Percentiles rank a stretch among this genome's conserved stretches.
These are phyloP conservation scores for Rhimphoctona megacephalus DNA, from an alignment of 2,888 invertebrate genomes.

Conservation along the genomic window DNA sequence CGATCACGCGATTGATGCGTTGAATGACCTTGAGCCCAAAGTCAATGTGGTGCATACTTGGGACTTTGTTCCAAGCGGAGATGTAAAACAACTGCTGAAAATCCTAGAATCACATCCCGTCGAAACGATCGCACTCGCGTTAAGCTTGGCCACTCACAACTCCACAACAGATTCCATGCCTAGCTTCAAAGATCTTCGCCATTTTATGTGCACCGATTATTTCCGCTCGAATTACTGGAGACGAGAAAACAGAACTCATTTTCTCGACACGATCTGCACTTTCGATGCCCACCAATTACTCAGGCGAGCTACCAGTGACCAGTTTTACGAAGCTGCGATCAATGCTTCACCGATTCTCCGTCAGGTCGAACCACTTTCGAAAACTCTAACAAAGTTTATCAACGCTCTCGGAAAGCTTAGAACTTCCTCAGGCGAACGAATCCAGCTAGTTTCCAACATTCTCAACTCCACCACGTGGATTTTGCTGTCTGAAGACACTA, in stretches of 20 bases:
- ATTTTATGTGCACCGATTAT: conserved; percentile 73
- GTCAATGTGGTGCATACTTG: conserved; percentile 73
- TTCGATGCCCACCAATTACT: conserved; percentile 79
- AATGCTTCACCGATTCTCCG: conserved; percentile 52
- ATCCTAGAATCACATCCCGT: conserved; percentile 77
- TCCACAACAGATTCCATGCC: conserved; percentile 46
- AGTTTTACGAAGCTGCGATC: conserved; percentile 72
- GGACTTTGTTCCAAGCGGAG: conserved; percentile 76
- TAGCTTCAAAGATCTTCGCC: conserved; percentile 71
- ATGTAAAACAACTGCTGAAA: conserved; percentile 77
- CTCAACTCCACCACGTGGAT: conserved; percentile 77
- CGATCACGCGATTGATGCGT: conserved; percentile 71
- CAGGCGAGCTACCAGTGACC: conserved; percentile 76
- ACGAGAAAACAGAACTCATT: conserved; percentile 70
- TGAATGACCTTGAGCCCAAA: conserved; percentile 68
- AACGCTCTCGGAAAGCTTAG: conserved; percentile 70
- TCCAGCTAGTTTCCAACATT: conserved; percentile 74
- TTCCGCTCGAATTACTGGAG: conserved; percentile 76
- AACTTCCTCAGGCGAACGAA: not conserved
- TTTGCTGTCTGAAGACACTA: conserved; percentile 76
- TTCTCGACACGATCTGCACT: conserved; percentile 77
- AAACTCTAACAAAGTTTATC: conserved; percentile 72
- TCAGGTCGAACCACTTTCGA: conserved; percentile 70
- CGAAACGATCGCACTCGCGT: conserved; percentile 77
- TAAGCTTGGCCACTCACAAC: conserved; percentile 71